Conservation (phyloP, 2,113 vertebrate genomes). For the Varanus salvator region DNA sequence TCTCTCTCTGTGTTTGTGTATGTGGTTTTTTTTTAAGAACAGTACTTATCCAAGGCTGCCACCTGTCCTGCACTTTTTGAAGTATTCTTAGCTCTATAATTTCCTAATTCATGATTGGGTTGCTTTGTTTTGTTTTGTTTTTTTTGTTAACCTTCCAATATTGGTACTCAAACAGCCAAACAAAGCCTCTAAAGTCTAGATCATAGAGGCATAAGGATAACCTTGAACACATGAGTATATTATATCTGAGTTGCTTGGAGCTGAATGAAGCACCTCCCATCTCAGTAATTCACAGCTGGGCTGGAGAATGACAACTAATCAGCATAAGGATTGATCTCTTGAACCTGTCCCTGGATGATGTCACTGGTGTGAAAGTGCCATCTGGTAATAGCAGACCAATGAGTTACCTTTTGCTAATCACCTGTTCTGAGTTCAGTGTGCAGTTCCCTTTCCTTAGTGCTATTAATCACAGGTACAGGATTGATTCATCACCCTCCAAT, state of each 20-base stretch:
- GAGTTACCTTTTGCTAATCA: not conserved
- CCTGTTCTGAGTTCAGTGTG: not conserved
- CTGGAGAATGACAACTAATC: not conserved
- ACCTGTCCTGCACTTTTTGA: not conserved
- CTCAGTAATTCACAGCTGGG: not conserved
- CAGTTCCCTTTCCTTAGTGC: not conserved
- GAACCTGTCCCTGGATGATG: not conserved
- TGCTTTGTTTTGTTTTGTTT: too few species aligned
- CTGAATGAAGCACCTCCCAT: not conserved
- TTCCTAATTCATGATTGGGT: too few species aligned
- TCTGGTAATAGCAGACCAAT: conserved; percentile 1
- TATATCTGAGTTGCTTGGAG: not conserved
- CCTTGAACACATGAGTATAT: not conserved
- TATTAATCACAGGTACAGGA: conserved; percentile 13
- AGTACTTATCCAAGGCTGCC: not conserved
- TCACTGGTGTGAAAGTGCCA: conserved; percentile 34
- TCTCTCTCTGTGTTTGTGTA: too few species aligned
- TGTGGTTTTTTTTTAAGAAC: not conserved
- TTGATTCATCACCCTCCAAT: conserved; percentile 49
- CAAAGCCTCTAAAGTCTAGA: too few species aligned
- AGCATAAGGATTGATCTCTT: not conserved
- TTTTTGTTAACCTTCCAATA: too few species aligned
- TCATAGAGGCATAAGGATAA: not conserved
- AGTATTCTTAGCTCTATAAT: too few species aligned
- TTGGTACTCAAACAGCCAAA: too few species aligned